A percentile compares a stretch with the other conserved stretches of the same genome.
phyloP scores from a whole-genome alignment of 1,140 invertebrate genomes.

The Mercenaria mercenaria region DNA sequence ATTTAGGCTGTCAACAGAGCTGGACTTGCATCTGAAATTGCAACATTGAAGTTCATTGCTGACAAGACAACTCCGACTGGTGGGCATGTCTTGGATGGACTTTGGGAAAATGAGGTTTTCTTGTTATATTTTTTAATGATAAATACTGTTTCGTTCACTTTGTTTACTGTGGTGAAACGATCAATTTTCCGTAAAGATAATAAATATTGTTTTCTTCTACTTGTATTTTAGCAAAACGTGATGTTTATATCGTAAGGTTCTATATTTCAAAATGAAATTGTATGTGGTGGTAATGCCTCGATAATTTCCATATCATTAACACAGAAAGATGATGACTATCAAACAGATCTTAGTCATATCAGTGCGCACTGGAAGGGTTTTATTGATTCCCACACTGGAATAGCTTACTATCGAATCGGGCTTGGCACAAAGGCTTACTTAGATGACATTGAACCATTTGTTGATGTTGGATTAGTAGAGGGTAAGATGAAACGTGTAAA shows the following conservation, averaged over 20 bases:
- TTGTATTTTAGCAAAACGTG: too few species aligned
- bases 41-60: neutral
- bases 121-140: too few species aligned
- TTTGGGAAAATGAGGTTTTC: too few species aligned
- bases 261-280: neutral
- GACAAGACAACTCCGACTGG: neutral
- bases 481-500: too few species aligned
- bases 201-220: too few species aligned
- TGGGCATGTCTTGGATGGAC: neutral
- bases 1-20: neutral
- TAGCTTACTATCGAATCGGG: slow-evolving; percentile 65
- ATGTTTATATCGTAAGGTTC: too few species aligned
- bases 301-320: too few species aligned
- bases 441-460: slow-evolving; percentile 27
- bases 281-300: too few species aligned
- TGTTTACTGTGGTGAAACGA: too few species aligned
- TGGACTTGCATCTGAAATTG: neutral
- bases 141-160: too few species aligned
- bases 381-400: slow-evolving; percentile 68
- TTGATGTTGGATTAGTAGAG: slow-evolving; percentile 55
- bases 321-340: slow-evolving; percentile 27
- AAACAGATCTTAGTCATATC: neutral
- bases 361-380: slow-evolving; percentile 70
- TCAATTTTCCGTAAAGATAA: too few species aligned
- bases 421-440: slow-evolving; percentile 46